Base-by-base conservation (phyloP, 2,113 vertebrate genomes). In the Melanostigma gelatinosum region DNA sequence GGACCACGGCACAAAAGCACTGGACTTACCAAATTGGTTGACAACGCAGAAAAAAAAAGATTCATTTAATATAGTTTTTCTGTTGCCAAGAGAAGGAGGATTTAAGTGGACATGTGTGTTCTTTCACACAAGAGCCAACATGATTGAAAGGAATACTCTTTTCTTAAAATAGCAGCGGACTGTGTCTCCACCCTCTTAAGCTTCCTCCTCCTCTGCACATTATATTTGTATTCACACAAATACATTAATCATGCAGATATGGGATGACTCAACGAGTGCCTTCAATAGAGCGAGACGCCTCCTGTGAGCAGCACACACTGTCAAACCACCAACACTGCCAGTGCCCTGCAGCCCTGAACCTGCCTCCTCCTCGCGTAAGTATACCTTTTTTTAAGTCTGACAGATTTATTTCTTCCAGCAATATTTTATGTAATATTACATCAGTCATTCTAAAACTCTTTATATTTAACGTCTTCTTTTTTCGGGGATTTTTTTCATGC, bases 291-390 rank as follows among this genome's bases (percentile, higher is more conserved):
- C 3, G 52, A 40, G 18, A 36, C 42, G 0, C 8, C 0, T 8
- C 24, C n/a, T 16, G 44, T 27, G 29, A 32, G 16, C 38, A 50
- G 42, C 29, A 63, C 16, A 42, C 13, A 16, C 57, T 4, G 52
- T 55, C 29, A 4, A 32, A n/a, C 12, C 64, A 24, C 57, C 64
- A 42, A 24, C 34, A 0, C 34, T 18, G 16, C 20, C 16, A 34
- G 60, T 29, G 18, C 55, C 46, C 7, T 62, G 24, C 44, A 54
- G 64, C 54, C 2, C 38, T 50, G 58, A 82, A 64, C 66, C 22
- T 75, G 52, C 52, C 3, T 20, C 62, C 15, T 34, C 10, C 4
- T 62, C 24, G 12, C 4, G 70, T 81, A 20, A 81, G 72, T 75
- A 10, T 75, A 10, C 42, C 32, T 3, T 60, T 3, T 60, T 9